Evolutionary conservation across 1,140 invertebrate genomes (phyloP).

Genomic region (Hylaeus anthracinus): DNA sequence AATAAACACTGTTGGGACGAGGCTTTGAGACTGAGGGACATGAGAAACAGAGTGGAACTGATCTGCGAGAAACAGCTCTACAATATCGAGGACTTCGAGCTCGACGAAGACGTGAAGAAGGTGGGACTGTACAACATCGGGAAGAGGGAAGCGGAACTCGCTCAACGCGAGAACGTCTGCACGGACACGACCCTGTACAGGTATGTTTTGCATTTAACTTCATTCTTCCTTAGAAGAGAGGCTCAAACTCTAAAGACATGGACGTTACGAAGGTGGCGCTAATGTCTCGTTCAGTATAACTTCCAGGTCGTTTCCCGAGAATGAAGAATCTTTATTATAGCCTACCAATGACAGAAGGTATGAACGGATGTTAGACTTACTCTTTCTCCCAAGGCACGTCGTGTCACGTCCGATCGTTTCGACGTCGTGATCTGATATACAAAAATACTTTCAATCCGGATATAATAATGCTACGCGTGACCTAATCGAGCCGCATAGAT

Average conservation of each 20-base stretch:
- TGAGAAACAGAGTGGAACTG: conserved; percentile 73
- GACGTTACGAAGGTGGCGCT: no score
- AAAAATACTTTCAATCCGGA: not conserved
- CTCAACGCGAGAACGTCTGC: conserved; percentile 63
- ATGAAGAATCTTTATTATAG: not conserved
- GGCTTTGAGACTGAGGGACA: conserved; percentile 73
- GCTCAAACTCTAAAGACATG: no score
- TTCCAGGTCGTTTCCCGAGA: no score
- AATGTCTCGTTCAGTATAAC: no score
- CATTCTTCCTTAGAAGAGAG: no score
- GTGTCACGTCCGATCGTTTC: not conserved
- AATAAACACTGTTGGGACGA: conserved; percentile 71
- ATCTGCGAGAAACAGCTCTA: conserved; percentile 70
- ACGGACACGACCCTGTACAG: conserved; percentile 68
- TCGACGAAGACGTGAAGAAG: conserved; percentile 65
- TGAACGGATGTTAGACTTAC: not conserved
- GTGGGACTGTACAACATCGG: conserved; percentile 65
- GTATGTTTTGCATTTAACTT: conserved; percentile 45
- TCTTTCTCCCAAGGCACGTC: not conserved
- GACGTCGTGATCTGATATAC: not conserved
- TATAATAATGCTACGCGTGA: not conserved
- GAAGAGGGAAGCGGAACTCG: conserved; percentile 58
- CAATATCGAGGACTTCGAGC: conserved; percentile 61
- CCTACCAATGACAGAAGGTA: not conserved
- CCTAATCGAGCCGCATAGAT: not conserved